These are phyloP conservation scores for Watsonalla cultraria DNA, from an alignment of 2,888 invertebrate genomes.

Conservation along the genomic window DNA sequence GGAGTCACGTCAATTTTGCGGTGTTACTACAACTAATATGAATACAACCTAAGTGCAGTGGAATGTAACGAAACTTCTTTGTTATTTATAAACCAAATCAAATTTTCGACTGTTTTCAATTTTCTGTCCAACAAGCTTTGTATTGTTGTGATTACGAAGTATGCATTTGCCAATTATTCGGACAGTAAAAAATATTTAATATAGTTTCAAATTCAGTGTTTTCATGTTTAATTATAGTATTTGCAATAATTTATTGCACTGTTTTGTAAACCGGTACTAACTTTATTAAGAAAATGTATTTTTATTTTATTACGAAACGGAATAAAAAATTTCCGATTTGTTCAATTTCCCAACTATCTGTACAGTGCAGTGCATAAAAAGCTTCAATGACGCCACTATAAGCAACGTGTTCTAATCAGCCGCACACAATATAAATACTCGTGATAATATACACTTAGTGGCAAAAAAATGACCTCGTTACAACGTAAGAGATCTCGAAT, in stretches of 20 bases:
- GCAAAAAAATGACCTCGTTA: conserved; percentile 19
- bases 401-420: conserved; percentile 3
- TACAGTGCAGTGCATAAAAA: neutral
- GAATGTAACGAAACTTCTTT: too few relatives aligned
- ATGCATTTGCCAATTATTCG: neutral
- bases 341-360: neutral
- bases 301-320: neutral
- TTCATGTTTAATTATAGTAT: neutral
- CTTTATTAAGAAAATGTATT: neutral
- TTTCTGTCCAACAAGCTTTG: too few relatives aligned
- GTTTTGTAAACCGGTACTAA: neutral
- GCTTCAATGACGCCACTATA: neutral
- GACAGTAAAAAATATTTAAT: neutral
- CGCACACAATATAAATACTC: conserved; percentile 5
- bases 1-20: too few relatives aligned
- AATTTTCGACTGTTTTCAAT: too few relatives aligned
- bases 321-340: neutral
- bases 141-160: neutral
- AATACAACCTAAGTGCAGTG: too few relatives aligned
- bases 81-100: too few relatives aligned
- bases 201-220: neutral
- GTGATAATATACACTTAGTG: conserved; percentile 15
- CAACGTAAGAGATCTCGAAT: conserved; percentile 7
- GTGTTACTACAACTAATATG: too few relatives aligned
- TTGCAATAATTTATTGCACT: neutral